A percentile compares a stretch with the other conserved stretches of the same genome.
Conservation (phyloP, 2,113 vertebrate species). For the Pseudonaja textilis region DNA sequence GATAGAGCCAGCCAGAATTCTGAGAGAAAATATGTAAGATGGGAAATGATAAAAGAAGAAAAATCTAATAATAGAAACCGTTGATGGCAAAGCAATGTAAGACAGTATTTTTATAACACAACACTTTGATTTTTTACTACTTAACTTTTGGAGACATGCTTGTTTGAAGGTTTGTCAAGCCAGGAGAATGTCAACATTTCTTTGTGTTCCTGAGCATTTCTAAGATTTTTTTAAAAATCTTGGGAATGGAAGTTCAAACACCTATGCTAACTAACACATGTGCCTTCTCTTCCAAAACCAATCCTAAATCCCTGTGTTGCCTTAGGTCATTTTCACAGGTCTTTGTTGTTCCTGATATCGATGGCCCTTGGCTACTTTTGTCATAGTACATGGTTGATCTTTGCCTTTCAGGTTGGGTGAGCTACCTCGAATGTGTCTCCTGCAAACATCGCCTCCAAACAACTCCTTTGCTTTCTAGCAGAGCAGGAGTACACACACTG, state of each 20-base stretch:
- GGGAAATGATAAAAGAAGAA: neutral
- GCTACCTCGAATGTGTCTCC: slow-evolving; percentile 34
- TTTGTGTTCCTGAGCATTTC: neutral
- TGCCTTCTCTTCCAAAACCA: neutral
- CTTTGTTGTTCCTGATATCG: neutral
- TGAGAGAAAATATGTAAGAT: neutral
- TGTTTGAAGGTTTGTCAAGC: neutral
- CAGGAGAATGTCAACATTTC: no score
- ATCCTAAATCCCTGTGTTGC: neutral
- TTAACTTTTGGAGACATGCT: neutral
- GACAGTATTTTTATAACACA: neutral
- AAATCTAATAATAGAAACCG: no score
- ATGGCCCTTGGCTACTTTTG: neutral
- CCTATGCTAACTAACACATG: neutral
- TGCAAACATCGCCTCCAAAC: slow-evolving; percentile 58
- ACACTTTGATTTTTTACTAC: neutral
- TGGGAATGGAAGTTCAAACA: neutral
- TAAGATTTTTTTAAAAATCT: neutral
- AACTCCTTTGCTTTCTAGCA: slow-evolving; percentile 58
- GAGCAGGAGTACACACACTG: slow-evolving; percentile 68
- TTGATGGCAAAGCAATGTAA: neutral
- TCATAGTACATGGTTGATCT: slow-evolving; percentile 18
- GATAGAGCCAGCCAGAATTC: neutral
- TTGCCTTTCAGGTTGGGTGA: slow-evolving; percentile 1
- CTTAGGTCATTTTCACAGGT: neutral